A percentile compares a stretch with the other conserved stretches of the same genome.
Evolutionary conservation across 2,113 vertebrate genomes (phyloP).

Genomic region (Thinocorus orbignyianus): DNA sequence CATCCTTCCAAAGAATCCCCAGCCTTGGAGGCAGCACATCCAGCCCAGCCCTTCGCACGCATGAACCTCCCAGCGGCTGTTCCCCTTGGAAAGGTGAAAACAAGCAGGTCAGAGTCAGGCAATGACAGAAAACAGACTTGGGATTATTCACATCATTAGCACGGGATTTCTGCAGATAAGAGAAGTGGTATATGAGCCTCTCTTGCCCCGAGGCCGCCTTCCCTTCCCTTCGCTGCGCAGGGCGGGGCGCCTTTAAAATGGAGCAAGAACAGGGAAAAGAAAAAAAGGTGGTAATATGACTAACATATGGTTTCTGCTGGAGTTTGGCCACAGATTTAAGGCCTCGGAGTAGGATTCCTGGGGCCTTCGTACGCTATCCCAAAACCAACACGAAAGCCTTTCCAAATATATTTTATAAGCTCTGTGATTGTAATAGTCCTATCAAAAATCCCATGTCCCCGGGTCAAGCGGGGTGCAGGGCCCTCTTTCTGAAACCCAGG

Average conservation of each 20-base stretch:
- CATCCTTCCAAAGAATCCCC: fast-evolving
- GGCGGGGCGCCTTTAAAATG: not conserved
- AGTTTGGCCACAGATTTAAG: conserved; percentile 44
- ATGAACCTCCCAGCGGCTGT: not conserved
- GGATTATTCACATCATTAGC: not conserved
- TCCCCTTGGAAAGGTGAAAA: not conserved
- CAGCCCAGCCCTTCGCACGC: not conserved
- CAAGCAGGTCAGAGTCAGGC: conserved; percentile 4
- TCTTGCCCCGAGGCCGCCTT: not conserved
- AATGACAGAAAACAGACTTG: not conserved
- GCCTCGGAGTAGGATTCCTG: conserved; percentile 33
- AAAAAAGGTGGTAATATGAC: conserved; percentile 23
- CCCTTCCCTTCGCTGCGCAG: fast-evolving
- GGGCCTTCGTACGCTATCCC: conserved; percentile 36
- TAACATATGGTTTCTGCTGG: conserved; percentile 46
- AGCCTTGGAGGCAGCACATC: fast-evolving
- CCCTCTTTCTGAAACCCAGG: not conserved
- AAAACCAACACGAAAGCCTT: conserved; percentile 32
- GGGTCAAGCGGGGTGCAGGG: not conserved
- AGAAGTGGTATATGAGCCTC: not conserved
- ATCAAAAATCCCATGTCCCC: not conserved
- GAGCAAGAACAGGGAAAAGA: not conserved
- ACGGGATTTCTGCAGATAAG: not conserved
- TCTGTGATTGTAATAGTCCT: conserved; percentile 14
- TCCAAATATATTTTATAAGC: conserved; percentile 26